Conservation (phyloP, 1,140 invertebrate genomes). For the Chionoecetes opilio region DNA sequence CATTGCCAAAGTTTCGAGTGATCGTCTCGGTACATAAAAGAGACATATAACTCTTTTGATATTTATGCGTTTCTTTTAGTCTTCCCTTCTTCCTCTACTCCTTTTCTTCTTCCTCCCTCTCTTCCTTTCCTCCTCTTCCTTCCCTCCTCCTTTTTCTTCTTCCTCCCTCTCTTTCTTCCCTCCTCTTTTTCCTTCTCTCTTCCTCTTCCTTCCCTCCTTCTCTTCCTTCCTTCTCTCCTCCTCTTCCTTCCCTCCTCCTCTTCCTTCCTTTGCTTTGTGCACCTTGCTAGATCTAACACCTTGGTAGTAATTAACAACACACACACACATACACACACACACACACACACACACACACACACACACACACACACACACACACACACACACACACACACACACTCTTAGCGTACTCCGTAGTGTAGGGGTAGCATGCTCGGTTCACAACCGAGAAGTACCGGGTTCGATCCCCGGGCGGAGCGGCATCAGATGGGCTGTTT, state of each 20-base stretch:
- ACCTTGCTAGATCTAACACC: background rate
- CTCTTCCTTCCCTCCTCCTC: background rate
- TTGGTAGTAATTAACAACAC: background rate
- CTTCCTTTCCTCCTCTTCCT: too few relatives aligned
- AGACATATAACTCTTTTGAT: background rate
- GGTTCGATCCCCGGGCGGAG: too few relatives aligned
- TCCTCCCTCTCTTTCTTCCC: background rate
- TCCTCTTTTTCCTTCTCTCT: background rate
- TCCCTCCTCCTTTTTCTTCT: background rate
- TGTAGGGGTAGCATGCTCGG: too few relatives aligned
- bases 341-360: too few relatives aligned
- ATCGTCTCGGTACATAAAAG: background rate
- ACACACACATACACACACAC: background rate
- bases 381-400: too few relatives aligned
- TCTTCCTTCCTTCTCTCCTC: background rate
- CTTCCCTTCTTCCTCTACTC: too few relatives aligned
- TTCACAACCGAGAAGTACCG: too few relatives aligned
- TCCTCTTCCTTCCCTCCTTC: background rate
- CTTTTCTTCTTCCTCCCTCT: too few relatives aligned
- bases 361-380: too few relatives aligned
- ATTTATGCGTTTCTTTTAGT: constrained; percentile 15
- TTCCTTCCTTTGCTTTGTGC: background rate
- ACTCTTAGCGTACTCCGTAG: too few relatives aligned
- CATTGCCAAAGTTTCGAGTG: constrained; percentile 5
- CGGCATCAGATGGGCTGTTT: too few relatives aligned